Evolutionary conservation across 2,888 invertebrate genomes (phyloP).

Genomic region (Acleris holmiana): DNA sequence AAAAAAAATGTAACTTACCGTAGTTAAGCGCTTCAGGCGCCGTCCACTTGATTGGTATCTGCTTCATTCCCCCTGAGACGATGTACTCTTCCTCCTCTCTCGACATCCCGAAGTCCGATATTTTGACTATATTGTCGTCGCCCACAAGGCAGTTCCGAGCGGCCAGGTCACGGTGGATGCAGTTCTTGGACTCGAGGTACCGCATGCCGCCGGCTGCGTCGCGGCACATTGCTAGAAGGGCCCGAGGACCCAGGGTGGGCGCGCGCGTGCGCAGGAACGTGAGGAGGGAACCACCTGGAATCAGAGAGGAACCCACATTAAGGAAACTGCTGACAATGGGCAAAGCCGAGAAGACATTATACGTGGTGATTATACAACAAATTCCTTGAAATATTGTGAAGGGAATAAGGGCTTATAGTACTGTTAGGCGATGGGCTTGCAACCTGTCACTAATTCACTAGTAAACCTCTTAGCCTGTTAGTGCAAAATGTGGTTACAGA

Average conservation of each 20-base stretch:
- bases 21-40: constrained; percentile 98
- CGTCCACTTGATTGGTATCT: constrained; percentile 99
- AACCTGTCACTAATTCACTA: too few species aligned
- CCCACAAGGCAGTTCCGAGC: constrained; percentile 96
- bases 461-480: too few species aligned
- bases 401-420: too few species aligned
- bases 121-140: constrained; percentile 95
- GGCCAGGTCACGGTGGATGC: constrained; percentile 97
- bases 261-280: constrained; percentile 94
- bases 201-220: constrained; percentile 97
- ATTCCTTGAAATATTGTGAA: too few species aligned
- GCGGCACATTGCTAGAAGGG: constrained; percentile 94
- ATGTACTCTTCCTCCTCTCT: constrained; percentile 98
- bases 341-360: too few species aligned
- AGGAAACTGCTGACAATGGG: too few species aligned
- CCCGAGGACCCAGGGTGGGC: constrained; percentile 84
- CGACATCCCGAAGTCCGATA: constrained; percentile 99
- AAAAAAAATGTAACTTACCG: constrained; percentile 77
- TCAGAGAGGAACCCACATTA: too few species aligned
- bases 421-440: too few species aligned
- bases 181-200: constrained; percentile 97
- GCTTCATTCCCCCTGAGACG: constrained; percentile 98
- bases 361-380: too few species aligned
- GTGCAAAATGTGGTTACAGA: too few species aligned
- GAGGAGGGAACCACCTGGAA: constrained; percentile 93